Evolutionary conservation across 2,797 vertebrate genomes (phyloP), one percentile per base, ranked within the genome.

Genomic region (Cichlasoma orientale): DNA sequence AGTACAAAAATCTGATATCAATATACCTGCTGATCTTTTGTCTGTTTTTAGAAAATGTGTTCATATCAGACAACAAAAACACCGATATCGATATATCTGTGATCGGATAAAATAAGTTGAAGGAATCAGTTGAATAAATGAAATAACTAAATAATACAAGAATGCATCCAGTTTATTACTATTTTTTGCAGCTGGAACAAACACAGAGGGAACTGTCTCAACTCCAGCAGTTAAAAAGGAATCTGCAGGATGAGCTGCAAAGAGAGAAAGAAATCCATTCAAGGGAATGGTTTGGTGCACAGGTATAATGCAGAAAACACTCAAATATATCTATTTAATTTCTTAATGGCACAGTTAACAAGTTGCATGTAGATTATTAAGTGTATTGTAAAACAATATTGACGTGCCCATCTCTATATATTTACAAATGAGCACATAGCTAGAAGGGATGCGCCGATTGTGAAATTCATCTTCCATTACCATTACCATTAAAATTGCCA

Each of bases 161-260:
- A 74, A 47, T 61, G 4, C 23, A 55, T 55, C n/a, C 11, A 50
- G 11, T 71, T 55, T 50, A 25, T 13, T 36, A 13, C 2, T 1
- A 11, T 80, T 9, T 79, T 38, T 29, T 19, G 41, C 93, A 98
- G 97, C 92, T 98, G 92, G 96, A 97, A 77, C 95, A 97, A 94
- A 97, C 96, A 57, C 96, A 97, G 90, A 97, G 92, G 83, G 97
- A 97, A 81, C 83, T 97, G 61, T 94, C 95, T 2, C 96, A 95
- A 80, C 94, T 97, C 47, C 91, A 97, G 82, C 96, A 97, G 78
- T 86, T 97, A 83, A 98, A 98, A 90, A 94, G 89, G 33, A 94
- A 94, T 77, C 90, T 98, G 52, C 96, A 97, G 91, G 95, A 96
- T 55, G 95, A 97, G 91, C 85, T 94, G 0, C 82, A 84, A 31